Percentiles rank a stretch among this genome's conserved stretches.
Conservation (phyloP, 2,797 vertebrate species). For the Bucorvus abyssinicus region DNA sequence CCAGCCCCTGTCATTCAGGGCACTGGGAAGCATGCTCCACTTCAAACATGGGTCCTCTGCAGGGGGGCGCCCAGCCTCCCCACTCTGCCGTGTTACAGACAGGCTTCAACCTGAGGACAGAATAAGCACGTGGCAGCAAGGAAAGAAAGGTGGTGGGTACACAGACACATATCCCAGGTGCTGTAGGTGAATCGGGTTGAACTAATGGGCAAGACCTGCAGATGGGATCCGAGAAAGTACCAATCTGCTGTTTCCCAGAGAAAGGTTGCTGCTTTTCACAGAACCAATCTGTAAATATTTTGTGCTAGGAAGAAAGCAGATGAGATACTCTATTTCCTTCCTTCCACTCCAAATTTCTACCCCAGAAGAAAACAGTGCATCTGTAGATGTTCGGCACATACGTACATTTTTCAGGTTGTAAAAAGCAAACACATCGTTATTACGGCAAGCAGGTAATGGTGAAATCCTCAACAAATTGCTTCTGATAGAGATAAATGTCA, state of each 20-base stretch:
- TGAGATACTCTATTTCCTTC: not conserved
- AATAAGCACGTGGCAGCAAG: not conserved
- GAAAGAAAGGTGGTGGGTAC: not conserved
- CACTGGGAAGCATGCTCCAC: not conserved
- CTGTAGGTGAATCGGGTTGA: not conserved
- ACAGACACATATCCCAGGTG: not conserved
- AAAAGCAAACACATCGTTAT: not conserved
- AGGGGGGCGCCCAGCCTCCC: not conserved
- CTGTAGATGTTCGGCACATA: not conserved
- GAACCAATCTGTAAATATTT: not conserved
- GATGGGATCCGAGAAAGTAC: not conserved
- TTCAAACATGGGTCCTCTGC: not conserved
- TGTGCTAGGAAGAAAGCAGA: not conserved
- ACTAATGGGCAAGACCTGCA: not conserved
- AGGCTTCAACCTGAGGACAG: rapidly evolving
- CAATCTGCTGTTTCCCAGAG: not conserved
- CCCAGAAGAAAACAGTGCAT: not conserved
- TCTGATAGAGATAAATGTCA: slow-evolving; percentile 5
- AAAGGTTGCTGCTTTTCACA: not conserved
- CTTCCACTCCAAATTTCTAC: not conserved
- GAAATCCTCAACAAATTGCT: slow-evolving; percentile 7
- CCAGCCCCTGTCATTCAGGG: rapidly evolving
- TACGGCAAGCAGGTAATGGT: not conserved
- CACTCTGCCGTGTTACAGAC: rapidly evolving
- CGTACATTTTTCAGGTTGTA: not conserved